These are phyloP conservation scores for Apoda limacodes DNA, from an alignment of 2,888 invertebrate genomes.

Conservation along the genomic window DNA sequence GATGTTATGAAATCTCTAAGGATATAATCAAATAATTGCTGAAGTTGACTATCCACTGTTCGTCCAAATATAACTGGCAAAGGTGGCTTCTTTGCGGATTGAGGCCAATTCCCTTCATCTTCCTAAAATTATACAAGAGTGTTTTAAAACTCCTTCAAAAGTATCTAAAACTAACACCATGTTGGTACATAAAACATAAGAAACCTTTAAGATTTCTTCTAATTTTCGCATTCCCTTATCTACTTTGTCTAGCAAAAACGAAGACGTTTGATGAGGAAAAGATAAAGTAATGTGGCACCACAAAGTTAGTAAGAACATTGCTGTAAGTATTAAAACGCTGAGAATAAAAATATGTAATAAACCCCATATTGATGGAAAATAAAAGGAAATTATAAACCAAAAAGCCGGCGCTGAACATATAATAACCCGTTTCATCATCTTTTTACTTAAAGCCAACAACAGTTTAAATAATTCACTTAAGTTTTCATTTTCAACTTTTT, in stretches of 20 bases:
- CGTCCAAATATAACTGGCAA: conserved; percentile 85
- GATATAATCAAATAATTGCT: conserved; percentile 83
- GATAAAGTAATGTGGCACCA: conserved; percentile 75
- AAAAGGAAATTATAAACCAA: conserved; percentile 38
- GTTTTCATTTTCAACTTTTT: no score
- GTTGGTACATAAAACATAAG: conserved; percentile 6
- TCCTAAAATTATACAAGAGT: conserved; percentile 30
- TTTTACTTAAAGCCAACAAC: no score
- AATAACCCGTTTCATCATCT: conserved; percentile 39
- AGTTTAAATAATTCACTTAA: no score
- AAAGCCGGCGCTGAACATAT: conserved; percentile 33
- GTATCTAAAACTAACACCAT: conserved; percentile 1
- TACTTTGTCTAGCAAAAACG: conserved; percentile 68
- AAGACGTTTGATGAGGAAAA: conserved; percentile 73
- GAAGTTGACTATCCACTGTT: conserved; percentile 85
- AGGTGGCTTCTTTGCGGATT: conserved; percentile 57
- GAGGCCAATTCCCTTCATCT: conserved; percentile 51
- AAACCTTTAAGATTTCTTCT: conserved; percentile 72
- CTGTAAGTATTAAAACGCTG: conserved; percentile 33
- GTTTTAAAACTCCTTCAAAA: background rate
- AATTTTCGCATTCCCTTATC: conserved; percentile 72
- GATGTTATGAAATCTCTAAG: conserved; percentile 82
- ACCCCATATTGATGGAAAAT: conserved; percentile 41
- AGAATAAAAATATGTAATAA: conserved; percentile 37
- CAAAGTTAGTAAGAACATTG: conserved; percentile 50